These are phyloP conservation scores for Thermophis baileyi DNA, from an alignment of 2,113 vertebrate species.

Conservation along the genomic window DNA sequence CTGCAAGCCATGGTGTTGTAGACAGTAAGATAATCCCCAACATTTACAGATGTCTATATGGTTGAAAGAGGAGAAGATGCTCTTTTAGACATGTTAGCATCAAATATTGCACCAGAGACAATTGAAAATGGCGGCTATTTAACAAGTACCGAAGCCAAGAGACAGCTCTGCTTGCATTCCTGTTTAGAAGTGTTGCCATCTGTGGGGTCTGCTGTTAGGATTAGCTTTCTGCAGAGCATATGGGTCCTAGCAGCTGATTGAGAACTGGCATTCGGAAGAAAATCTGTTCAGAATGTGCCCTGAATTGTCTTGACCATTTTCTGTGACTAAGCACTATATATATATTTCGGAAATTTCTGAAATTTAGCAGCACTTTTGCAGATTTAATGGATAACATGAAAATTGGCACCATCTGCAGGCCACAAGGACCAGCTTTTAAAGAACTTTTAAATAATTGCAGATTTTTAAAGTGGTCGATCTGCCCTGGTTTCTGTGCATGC, in stretches of 20 bases:
- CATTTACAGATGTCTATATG: not conserved
- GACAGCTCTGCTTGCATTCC: not conserved
- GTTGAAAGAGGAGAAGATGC: not conserved
- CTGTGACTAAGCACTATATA: not conserved
- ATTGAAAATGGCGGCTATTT: not conserved
- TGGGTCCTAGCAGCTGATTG: not conserved
- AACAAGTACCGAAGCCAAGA: not conserved
- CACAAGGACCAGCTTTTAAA: not conserved
- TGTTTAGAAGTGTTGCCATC: not conserved
- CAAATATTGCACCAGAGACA: not conserved
- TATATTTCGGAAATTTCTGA: not conserved
- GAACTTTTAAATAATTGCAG: not conserved
- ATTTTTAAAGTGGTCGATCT: not conserved
- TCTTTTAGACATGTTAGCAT: not conserved
- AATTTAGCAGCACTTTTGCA: not conserved
- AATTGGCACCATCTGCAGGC: not conserved
- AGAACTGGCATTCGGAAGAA: not conserved
- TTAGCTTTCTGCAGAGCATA: not conserved
- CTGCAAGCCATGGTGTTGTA: not conserved
- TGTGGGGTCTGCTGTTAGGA: not conserved
- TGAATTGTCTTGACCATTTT: not conserved
- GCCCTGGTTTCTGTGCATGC: not conserved
- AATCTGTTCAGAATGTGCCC: not conserved
- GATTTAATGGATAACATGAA: not conserved
- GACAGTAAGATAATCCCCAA: not conserved